Conservation (phyloP, 2,888 invertebrate genomes). For the Cephus runcator region DNA sequence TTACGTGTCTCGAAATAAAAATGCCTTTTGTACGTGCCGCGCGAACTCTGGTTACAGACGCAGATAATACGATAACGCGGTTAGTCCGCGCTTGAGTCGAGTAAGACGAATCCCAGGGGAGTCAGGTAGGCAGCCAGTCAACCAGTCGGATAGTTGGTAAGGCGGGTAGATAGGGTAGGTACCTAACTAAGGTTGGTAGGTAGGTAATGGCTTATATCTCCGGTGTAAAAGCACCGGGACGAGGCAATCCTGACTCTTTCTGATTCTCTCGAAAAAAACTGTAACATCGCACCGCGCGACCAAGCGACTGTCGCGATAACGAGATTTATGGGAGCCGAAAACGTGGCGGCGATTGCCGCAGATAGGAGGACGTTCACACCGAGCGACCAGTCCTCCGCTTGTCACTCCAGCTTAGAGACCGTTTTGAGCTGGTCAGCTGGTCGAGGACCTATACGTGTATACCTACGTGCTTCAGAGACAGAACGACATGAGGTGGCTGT, state of each 20-base stretch:
- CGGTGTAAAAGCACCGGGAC: background rate
- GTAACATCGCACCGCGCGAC: constrained; percentile 30
- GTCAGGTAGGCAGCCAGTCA: too few species aligned
- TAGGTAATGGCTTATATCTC: too few species aligned
- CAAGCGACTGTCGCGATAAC: constrained; percentile 43
- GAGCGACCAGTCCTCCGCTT: background rate
- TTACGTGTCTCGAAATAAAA: constrained; percentile 1
- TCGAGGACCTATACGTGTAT: too few species aligned
- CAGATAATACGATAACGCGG: constrained; percentile 15
- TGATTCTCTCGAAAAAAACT: constrained; percentile 2
- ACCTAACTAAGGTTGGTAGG: too few species aligned
- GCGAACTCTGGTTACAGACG: background rate
- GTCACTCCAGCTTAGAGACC: background rate
- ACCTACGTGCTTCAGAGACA: too few species aligned
- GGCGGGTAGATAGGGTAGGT: too few species aligned
- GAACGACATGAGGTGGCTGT: too few species aligned
- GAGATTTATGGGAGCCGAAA: constrained; percentile 46
- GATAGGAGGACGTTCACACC: constrained; percentile 25
- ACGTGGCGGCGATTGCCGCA: constrained; percentile 42
- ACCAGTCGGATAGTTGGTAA: too few species aligned
- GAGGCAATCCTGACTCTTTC: background rate
- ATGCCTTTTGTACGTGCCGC: constrained; percentile 14
- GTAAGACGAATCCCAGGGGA: background rate
- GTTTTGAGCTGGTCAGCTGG: background rate
- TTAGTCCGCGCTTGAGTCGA: background rate